Base-by-base conservation (phyloP, 2,888 invertebrate species). In the Folsomia manolachei region DNA sequence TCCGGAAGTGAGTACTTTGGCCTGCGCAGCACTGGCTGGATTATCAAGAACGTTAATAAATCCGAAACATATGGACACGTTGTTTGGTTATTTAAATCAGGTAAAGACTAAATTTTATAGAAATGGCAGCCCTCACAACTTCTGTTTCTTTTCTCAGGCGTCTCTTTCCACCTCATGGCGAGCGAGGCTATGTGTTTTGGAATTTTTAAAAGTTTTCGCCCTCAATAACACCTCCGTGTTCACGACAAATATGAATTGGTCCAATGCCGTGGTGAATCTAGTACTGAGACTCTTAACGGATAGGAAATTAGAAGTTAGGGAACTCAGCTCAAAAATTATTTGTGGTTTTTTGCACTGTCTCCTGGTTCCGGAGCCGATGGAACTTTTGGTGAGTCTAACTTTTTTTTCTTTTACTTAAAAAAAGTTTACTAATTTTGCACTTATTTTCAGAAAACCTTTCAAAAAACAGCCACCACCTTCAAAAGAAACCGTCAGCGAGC, bases 341-440 rank as follows among this genome's bases (percentile, higher is more conserved):
- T 91, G 93, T 68, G 95, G 95, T 2, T 85, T 96, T 72, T 87
- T 96, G 82, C 95, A 95, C 83, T 94, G 94, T 83, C 89, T 90
- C 70, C 92, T 92, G 80, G 86, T 94, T 72, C 86, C 86, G 4
- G 85, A 89, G 81, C 88, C 89, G 23, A 84, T 86, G 79, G 82
- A 84, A 69, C 83, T 89, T 70, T 82, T 89, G 83, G 90, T 89
- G 84, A 85, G 56, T 61, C 23, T 62, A 24, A 23, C 14, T 26
- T 39, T 56, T 14, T 14, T 56, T 14, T 14, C n/a, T 21, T 19
- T 63, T 64, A 71, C 21, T 14, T 4, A 14, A 56, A 56, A 56
- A 56, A 7, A 69, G 18, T 18, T 53, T 23, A 70, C 27, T 24
- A 67, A 69, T 64, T 56, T 61, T 52, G 71, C n/a, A 53, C 70